Evolutionary conservation across 2,797 vertebrate species (phyloP).

Genomic region (Moxostoma hubbsi): DNA sequence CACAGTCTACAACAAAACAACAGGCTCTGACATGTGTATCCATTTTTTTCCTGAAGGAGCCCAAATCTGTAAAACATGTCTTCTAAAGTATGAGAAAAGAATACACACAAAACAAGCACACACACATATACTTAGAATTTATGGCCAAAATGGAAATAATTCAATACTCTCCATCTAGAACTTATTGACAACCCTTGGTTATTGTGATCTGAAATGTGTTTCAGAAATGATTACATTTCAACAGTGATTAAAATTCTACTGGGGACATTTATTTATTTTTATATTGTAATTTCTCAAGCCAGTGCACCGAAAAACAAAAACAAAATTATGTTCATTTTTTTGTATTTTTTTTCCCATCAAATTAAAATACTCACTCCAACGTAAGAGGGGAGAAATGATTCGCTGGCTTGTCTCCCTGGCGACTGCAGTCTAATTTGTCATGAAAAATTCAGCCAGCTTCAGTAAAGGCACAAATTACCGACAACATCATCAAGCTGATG

Average conservation of each 20-base stretch:
- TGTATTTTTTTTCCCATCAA: constrained; percentile 41
- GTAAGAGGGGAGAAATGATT: constrained; percentile 53
- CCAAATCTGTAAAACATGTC: constrained; percentile 13
- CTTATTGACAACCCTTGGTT: constrained; percentile 10
- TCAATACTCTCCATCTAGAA: constrained; percentile 17
- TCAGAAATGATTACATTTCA: constrained; percentile 52
- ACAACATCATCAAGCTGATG: constrained; percentile 36
- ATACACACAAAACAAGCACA: background rate
- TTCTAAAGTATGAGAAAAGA: constrained; percentile 11
- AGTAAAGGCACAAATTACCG: constrained; percentile 47
- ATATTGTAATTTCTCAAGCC: constrained; percentile 60
- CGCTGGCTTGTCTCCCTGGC: constrained; percentile 45
- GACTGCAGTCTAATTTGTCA: constrained; percentile 42
- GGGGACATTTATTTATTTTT: constrained; percentile 40
- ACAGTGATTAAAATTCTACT: constrained; percentile 58
- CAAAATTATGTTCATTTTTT: constrained; percentile 54
- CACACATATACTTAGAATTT: background rate
- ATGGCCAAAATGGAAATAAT: constrained; percentile 6
- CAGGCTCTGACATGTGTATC: background rate
- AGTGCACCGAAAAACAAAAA: constrained; percentile 59
- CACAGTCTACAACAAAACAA: background rate
- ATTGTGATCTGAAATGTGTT: constrained; percentile 51
- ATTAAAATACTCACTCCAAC: constrained; percentile 54
- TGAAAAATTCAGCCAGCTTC: constrained; percentile 31
- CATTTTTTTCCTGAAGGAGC: constrained; percentile 14